Percentiles rank a stretch among this genome's conserved stretches.
These are phyloP conservation scores for Eupsilia transversa DNA, from an alignment of 2,888 invertebrate genomes.

Conservation along the genomic window DNA sequence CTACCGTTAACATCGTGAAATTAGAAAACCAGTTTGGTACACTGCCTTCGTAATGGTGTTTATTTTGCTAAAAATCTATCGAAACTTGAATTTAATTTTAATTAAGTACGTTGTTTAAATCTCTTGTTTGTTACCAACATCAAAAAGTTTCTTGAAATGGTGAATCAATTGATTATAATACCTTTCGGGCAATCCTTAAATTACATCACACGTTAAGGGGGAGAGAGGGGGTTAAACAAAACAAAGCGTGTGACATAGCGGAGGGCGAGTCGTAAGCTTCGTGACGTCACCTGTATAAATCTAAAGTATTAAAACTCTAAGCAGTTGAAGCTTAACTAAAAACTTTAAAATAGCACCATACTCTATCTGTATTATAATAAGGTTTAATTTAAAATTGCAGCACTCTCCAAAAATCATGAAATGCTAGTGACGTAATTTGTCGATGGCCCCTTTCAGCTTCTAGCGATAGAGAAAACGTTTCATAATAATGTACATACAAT, in stretches of 20 bases:
- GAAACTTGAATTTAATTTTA: slow-evolving; percentile 33
- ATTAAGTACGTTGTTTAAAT: slow-evolving; percentile 16
- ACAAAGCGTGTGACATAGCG: not conserved
- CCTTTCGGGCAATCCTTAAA: not conserved
- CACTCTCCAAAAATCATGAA: not conserved
- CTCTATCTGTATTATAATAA: not conserved
- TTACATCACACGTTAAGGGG: not conserved
- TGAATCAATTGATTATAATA: not conserved
- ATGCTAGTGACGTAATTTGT: not conserved
- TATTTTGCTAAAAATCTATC: slow-evolving; percentile 59
- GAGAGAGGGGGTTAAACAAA: not conserved
- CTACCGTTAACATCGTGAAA: slow-evolving; percentile 86
- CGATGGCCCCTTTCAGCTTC: not conserved
- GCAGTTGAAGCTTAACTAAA: not conserved
- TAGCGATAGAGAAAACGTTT: not conserved
- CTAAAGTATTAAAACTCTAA: not conserved
- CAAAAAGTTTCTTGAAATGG: slow-evolving; percentile 15
- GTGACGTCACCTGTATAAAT: not conserved
- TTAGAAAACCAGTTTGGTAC: slow-evolving; percentile 82
- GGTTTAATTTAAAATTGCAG: not conserved
- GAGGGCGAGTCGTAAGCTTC: not conserved
- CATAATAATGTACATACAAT: slow-evolving; percentile 21
- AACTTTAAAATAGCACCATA: not conserved
- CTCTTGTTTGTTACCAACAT: slow-evolving; percentile 11
- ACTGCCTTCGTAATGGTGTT: slow-evolving; percentile 67